Conservation (phyloP, 2,113 vertebrate genomes). For the Mystacornis crossleyi region DNA sequence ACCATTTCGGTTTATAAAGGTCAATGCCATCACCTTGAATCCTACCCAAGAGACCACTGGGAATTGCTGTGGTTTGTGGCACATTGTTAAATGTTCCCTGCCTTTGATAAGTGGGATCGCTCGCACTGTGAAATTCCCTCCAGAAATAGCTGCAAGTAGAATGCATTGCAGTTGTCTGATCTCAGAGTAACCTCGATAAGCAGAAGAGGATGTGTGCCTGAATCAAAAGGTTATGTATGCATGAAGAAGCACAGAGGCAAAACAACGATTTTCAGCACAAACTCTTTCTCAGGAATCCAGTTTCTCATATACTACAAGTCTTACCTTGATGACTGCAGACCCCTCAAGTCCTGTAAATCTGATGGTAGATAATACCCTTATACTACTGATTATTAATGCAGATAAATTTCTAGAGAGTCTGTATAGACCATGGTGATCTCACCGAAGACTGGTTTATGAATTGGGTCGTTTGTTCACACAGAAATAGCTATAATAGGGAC, state of each 20-base stretch:
- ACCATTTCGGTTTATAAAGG: constrained; percentile 25
- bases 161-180: background rate
- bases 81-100: background rate
- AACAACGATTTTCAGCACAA: background rate
- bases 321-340: background rate
- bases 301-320: background rate
- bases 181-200: background rate
- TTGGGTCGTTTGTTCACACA: background rate
- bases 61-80: background rate
- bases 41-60: background rate
- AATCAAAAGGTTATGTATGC: background rate
- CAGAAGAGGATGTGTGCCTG: background rate
- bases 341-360: background rate
- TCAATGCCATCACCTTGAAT: constrained; percentile 39
- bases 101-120: constrained; percentile 26
- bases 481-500: constrained; percentile 26
- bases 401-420: background rate
- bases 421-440: background rate
- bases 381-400: background rate
- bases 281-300: background rate
- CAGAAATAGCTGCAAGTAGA: constrained; percentile 36
- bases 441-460: background rate
- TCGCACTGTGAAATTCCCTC: background rate
- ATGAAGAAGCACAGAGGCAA: background rate
- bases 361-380: background rate